Base-by-base conservation (phyloP, 1,140 invertebrate genomes). In the Procambarus clarkii region DNA sequence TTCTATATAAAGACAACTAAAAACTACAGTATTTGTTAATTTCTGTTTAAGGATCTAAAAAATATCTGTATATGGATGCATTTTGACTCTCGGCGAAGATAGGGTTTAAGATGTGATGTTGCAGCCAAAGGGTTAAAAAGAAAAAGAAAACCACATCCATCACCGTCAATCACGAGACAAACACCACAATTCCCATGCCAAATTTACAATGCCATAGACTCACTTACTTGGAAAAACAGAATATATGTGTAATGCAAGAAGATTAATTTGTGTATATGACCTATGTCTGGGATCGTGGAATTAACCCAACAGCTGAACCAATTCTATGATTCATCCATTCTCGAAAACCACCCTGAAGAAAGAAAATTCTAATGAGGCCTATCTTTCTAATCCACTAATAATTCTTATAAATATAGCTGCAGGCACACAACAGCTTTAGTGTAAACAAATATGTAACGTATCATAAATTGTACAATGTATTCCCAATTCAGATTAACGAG, bases 241-340 rank as follows among this genome's bases (percentile, higher is more conserved):
- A 74, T 8, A 34, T 34, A 24, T 74, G 5, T 34, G 8, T 74
- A 74, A 74, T 9, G 8, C 21, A 74, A 34, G 69, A 11, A 69
- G 64, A 18, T 69, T 34, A 34, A 74, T 21, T 34, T 74, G 69
- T 34, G 24, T 24, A 7, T 74, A 34, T 34, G 69, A 76, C 24
- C 48, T 76, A 86, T 24, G 69, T 86, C 69, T 86, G 50, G 34
- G 69, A 44, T 60, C 24, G 8, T 18, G 46, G 48, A 48, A 86
- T 24, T 50, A 77, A 76, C 46, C 34, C 45, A 44, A 86, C 13
- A 54, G 84, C 21, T 24, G 69, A 34, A 3, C 46, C 71, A 5
- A 77, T 4, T 77, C 69, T 86, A 48, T 46, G 84, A 50, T 45
- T 86, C 74, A 86, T 45, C 84, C 84, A 86, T 54, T 58, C 60